Conservation (phyloP, 1,140 invertebrate species). For the Cherax quadricarinatus region DNA sequence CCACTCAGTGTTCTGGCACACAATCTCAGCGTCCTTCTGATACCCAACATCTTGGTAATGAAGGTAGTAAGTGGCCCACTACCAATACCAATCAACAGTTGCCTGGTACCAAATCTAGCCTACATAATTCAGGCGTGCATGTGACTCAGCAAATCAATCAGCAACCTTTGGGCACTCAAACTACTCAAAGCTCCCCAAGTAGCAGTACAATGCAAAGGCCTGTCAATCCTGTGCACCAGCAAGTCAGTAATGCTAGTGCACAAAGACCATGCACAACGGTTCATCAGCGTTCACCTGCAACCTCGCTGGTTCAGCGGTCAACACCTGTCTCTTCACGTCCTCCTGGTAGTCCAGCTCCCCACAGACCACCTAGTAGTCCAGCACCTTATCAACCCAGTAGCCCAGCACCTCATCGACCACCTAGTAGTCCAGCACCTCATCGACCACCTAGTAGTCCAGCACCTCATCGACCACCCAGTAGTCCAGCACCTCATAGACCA, state of each 20-base stretch:
- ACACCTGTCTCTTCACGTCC: conserved; percentile 5
- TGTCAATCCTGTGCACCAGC: neutral
- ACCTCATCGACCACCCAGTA: conserved; percentile 16
- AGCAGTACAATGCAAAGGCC: neutral
- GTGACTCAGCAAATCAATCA: neutral
- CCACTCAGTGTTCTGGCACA: no score
- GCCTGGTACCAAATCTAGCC: neutral
- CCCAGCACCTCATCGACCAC: conserved; percentile 14
- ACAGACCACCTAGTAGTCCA: conserved; percentile 14
- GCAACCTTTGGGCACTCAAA: neutral
- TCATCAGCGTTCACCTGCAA: neutral
- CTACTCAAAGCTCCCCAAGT: neutral
- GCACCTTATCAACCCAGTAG: conserved; percentile 1
- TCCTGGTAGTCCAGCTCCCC: conserved; percentile 18
- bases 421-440: conserved; percentile 16
- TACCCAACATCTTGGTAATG: no score
- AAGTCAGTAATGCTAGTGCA: neutral
- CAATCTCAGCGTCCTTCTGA: no score
- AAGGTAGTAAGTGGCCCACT: no score
- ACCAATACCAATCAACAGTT: neutral
- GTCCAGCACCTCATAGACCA: conserved; percentile 22
- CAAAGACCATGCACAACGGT: neutral
- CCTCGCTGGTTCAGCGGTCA: neutral
- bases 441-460: conserved; percentile 10
- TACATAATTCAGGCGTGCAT: neutral